Evolutionary conservation across 2,888 invertebrate species (phyloP).

Genomic region (Epicampocera succincta): DNA sequence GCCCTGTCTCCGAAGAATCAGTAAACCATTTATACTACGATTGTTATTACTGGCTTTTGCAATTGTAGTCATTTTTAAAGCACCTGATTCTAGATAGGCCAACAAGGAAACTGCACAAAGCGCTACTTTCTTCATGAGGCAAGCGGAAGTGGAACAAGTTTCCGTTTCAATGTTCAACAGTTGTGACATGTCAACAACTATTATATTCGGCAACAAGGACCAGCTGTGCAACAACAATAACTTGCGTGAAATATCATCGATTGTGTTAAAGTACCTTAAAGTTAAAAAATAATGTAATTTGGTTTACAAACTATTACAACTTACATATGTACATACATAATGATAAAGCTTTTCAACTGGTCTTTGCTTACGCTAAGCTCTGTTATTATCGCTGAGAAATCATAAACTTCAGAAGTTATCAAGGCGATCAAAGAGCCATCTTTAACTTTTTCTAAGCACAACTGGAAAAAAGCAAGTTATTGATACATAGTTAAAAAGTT

Average conservation of each 20-base stretch:
- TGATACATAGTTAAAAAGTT: background rate
- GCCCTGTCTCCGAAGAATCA: slow-evolving; percentile 71
- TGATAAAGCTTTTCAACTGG: slow-evolving; percentile 67
- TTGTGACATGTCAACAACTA: slow-evolving; percentile 73
- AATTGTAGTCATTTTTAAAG: background rate
- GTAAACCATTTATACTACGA: slow-evolving; percentile 46
- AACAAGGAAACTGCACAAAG: slow-evolving; percentile 65
- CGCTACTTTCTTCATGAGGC: slow-evolving; percentile 46
- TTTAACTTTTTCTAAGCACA: slow-evolving; percentile 71
- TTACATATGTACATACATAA: no score
- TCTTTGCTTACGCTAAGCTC: slow-evolving; percentile 62
- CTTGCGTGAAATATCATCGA: slow-evolving; percentile 72
- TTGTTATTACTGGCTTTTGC: background rate
- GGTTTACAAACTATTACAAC: slow-evolving; percentile 16
- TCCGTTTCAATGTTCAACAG: slow-evolving; percentile 7
- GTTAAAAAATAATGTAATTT: background rate
- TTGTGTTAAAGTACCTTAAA: slow-evolving; percentile 49
- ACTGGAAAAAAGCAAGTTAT: slow-evolving; percentile 51
- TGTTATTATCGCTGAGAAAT: slow-evolving; percentile 52
- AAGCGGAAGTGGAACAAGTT: background rate
- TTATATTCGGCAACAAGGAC: slow-evolving; percentile 70
- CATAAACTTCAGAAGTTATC: slow-evolving; percentile 42
- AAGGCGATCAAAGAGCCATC: slow-evolving; percentile 55
- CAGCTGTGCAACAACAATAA: slow-evolving; percentile 72
- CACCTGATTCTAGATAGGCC: slow-evolving; percentile 65